Conservation (phyloP, 2,113 vertebrate species). For the Oncorhynchus tshawytscha region DNA sequence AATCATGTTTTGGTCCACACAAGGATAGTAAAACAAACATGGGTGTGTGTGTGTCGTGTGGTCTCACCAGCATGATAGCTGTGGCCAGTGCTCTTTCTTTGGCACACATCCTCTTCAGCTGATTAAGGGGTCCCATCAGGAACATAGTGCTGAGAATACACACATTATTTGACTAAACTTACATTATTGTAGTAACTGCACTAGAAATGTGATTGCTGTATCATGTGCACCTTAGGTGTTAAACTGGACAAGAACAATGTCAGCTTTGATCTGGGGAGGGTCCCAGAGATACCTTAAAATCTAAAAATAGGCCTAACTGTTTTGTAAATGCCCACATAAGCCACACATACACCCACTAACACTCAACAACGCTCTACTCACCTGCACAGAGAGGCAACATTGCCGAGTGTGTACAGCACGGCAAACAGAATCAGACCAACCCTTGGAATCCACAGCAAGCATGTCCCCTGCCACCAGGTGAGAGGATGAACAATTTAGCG, state of each 20-base stretch:
- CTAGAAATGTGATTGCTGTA: background rate
- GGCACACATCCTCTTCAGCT: conserved; percentile 90
- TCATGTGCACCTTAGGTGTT: background rate
- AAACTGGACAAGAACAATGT: background rate
- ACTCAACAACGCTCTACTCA: conserved; percentile 23
- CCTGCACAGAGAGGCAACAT: conserved; percentile 71
- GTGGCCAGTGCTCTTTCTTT: conserved; percentile 85
- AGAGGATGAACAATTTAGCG: background rate
- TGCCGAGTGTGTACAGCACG: conserved; percentile 72
- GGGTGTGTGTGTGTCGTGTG: background rate
- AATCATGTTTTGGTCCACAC: background rate
- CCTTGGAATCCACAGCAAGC: conserved; percentile 69
- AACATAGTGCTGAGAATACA: conserved; percentile 80
- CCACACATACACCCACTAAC: background rate
- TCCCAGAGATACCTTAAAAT: background rate
- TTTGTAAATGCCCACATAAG: too few species aligned
- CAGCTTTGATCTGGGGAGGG: background rate
- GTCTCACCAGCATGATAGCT: conserved; percentile 83
- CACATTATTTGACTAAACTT: background rate
- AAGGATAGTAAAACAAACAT: background rate
- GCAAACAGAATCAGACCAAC: conserved; percentile 65
- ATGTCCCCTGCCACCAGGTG: conserved; percentile 56
- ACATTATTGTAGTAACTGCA: too few species aligned
- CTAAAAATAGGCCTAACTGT: too few species aligned
- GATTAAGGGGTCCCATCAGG: conserved; percentile 85